Evolutionary conservation across 2,888 invertebrate genomes (phyloP), one percentile per base, ranked within the genome.

Genomic region (Epicampocera succincta): DNA sequence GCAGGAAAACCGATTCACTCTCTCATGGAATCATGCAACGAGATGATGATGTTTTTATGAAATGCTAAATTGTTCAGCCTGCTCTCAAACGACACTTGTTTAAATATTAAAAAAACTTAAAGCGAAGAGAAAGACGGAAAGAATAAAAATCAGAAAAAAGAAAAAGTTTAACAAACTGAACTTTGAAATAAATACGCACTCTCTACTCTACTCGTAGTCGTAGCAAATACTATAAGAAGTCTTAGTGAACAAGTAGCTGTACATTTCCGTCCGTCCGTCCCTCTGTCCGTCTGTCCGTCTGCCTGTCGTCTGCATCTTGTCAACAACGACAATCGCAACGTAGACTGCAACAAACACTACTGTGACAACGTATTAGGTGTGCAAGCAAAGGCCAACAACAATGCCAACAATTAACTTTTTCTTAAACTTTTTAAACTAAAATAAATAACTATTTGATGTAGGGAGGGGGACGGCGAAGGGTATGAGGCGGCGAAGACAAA

Each of bases 51-150:
- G 25, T 25, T 33, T 33, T 33, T 33, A 33, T 33, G 8, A 33
- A 33, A 33, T 33, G 33, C 33, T 33, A 8, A 29, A 1, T 17
- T 38, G 15, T 19, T 12, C 6, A 46, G 1, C 38, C 8, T 48
- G 48, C 9, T 58, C 52, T 48, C 56, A 74, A 65, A 44, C 50
- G 42, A 66, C 80, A 75, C 80, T 80, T 80, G 75, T 65, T 69
- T 58, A 71, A 80, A 80, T 79, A 79, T 46, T 56, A 17, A 42
- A 66, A n/a, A 50, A 13, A 25, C 44, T 19, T 19, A 44, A 56
- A 46, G 54, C 17, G 44, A 38, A 12, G 19, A 73, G 21, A 19
- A 17, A 48, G 17, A n/a, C n/a, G n/a, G n/a, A 19, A 65, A 38
- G 42, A 17, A 54, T 6, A 40, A 52, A 52, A 21, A 25, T 52